Percentiles rank a stretch among this genome's conserved stretches.
phyloP scores from a whole-genome alignment of 2,888 invertebrate genomes.

The Myopa testacea region DNA sequence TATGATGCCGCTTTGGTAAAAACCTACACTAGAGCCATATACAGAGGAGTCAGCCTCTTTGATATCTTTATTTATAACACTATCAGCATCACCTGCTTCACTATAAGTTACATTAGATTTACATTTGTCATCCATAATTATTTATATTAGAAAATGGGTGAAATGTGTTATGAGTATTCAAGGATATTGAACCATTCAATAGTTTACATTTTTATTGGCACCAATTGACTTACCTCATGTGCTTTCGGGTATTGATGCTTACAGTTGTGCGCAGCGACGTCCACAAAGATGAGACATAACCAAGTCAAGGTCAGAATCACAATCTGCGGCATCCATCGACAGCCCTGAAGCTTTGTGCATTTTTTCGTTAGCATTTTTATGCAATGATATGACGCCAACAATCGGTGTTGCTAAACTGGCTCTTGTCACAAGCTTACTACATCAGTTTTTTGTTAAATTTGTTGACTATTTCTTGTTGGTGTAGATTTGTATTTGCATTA shows the following conservation, averaged over 20 bases:
- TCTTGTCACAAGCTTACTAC: background rate
- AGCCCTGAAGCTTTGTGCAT: background rate
- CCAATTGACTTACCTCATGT: conserved; percentile 74
- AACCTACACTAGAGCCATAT: no score
- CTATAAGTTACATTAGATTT: no score
- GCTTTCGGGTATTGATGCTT: conserved; percentile 76
- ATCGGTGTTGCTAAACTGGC: conserved; percentile 1
- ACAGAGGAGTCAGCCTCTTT: no score
- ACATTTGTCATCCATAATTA: no score
- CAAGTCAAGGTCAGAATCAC: conserved; percentile 26
- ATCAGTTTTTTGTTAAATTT: background rate
- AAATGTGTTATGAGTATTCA: no score
- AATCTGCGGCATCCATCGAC: background rate
- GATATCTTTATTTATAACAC: no score
- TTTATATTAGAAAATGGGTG: no score
- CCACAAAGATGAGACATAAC: conserved; percentile 18
- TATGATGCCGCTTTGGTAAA: no score
- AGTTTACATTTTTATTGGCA: background rate
- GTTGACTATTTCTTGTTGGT: background rate
- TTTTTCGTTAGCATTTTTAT: conserved; percentile 23
- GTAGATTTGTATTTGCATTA: conserved; percentile 17
- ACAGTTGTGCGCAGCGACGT: conserved; percentile 69
- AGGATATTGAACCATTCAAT: no score
- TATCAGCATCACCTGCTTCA: no score
- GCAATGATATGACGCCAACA: background rate